Percentiles rank a stretch among this genome's conserved stretches.
Evolutionary conservation across 2,888 invertebrate genomes (phyloP).

Genomic region (Folsomia manolachei): DNA sequence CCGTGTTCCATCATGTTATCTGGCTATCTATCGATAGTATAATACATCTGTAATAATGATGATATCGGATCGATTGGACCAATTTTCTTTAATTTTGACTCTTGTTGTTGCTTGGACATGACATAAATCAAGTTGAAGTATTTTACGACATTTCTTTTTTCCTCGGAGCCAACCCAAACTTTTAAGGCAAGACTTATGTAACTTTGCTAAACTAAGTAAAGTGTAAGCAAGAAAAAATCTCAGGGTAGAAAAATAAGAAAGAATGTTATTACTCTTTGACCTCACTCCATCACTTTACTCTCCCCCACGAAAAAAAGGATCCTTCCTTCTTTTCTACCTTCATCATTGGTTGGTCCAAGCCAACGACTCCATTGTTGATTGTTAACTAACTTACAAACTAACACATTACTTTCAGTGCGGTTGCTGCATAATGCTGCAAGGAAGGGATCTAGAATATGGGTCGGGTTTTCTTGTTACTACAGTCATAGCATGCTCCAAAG

Average conservation of each 20-base stretch:
- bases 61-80: not conserved
- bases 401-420: too few species aligned
- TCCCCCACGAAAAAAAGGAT: not conserved
- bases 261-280: not conserved
- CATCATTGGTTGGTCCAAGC: too few species aligned
- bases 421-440: too few species aligned
- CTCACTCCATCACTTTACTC: not conserved
- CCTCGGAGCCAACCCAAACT: not conserved
- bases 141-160: not conserved
- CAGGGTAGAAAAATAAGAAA: not conserved
- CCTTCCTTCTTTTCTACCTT: not conserved
- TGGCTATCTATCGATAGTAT: too few species aligned
- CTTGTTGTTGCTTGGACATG: not conserved
- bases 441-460: not conserved
- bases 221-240: too few species aligned
- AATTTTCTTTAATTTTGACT: not conserved
- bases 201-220: not conserved
- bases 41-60: too few species aligned
- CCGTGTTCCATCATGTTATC: too few species aligned
- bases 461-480: not conserved
- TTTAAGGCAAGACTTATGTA: not conserved
- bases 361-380: not conserved
- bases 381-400: too few species aligned
- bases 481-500: not conserved
- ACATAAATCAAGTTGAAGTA: not conserved